These are phyloP conservation scores for Chiloscyllium punctatum DNA, from an alignment of 2,797 vertebrate genomes.

Conservation along the genomic window DNA sequence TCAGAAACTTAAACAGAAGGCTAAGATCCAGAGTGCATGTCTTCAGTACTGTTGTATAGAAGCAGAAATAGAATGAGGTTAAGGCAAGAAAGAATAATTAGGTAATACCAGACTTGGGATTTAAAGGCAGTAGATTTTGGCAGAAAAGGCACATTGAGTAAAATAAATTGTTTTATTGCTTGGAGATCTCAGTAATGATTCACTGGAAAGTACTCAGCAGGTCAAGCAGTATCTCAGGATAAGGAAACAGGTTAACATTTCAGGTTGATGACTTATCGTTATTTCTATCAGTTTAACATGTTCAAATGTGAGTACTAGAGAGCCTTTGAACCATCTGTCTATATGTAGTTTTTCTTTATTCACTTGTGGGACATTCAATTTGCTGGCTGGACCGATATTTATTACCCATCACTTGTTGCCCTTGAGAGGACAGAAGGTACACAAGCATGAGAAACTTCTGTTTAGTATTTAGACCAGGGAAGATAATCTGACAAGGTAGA, in stretches of 20 bases:
- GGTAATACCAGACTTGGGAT: not conserved
- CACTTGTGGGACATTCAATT: too few species aligned
- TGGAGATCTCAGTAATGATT: not conserved
- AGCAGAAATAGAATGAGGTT: not conserved
- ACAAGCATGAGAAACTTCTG: too few species aligned
- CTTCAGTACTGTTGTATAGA: not conserved
- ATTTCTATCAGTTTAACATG: not conserved
- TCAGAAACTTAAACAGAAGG: not conserved
- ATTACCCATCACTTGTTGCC: too few species aligned
- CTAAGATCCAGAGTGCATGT: not conserved
- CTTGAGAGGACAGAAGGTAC: too few species aligned
- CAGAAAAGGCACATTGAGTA: not conserved
- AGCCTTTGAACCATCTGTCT: not conserved
- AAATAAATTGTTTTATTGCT: not conserved
- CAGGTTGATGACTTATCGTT: not conserved
- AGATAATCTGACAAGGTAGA: too few species aligned
- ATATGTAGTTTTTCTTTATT: too few species aligned
- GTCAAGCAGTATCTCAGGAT: not conserved
- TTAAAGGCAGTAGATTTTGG: not conserved
- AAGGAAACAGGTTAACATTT: not conserved
- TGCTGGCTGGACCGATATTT: too few species aligned
- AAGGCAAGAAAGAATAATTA: not conserved
- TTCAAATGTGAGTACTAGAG: not conserved
- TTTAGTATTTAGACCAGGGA: too few species aligned
- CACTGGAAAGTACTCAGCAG: not conserved